Base-by-base conservation (phyloP, 1,140 invertebrate species). In the Aphidius ervi region DNA sequence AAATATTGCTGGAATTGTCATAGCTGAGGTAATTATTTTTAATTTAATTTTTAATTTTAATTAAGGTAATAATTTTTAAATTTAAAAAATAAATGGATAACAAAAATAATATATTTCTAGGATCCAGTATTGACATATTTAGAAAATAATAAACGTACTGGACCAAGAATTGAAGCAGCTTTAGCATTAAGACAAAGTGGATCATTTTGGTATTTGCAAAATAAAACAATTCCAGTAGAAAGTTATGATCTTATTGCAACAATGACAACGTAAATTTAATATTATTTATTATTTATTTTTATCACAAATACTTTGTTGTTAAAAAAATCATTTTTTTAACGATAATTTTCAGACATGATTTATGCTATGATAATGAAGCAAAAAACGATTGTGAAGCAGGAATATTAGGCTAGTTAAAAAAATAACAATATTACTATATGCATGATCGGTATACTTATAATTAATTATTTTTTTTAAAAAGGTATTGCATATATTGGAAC, bases 1-100 rank as follows among this genome's bases (percentile, higher is more conserved):
- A 6, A 66, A 69, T 39, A 65, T 70, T 10, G 67, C 68, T 7
- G 68, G 64, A 48, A 65, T 70, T 43, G 46, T 70, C 43, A 46
- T 70, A 23, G 63, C 46, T 6, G 8, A 43, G 52, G 69, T 70
- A 55, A 37, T 52, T 47, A 8, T 65, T 5, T n/a, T n/a, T n/a
- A n/a, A n/a, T n/a, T n/a, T n/a, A n/a, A n/a, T n/a, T n/a, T n/a
- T n/a, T n/a, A n/a, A n/a, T n/a, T n/a, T n/a, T n/a, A n/a, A n/a
- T n/a, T n/a, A n/a, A n/a, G n/a, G n/a, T n/a, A n/a, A 53, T 54
- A 54, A 9, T 37, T 23, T 56, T 23, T 43, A n/a, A 4, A 56
- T 56, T 20, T 8, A 31, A 5, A 56, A 56, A 8, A n/a, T 8
- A 53, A 20, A 45, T 45, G 0, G 4, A 39, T 54, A 54, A 53